A percentile compares a stretch with the other conserved stretches of the same genome.
Conservation (phyloP, 2,113 vertebrate species). For the Cyprinodon brontotheroides region DNA sequence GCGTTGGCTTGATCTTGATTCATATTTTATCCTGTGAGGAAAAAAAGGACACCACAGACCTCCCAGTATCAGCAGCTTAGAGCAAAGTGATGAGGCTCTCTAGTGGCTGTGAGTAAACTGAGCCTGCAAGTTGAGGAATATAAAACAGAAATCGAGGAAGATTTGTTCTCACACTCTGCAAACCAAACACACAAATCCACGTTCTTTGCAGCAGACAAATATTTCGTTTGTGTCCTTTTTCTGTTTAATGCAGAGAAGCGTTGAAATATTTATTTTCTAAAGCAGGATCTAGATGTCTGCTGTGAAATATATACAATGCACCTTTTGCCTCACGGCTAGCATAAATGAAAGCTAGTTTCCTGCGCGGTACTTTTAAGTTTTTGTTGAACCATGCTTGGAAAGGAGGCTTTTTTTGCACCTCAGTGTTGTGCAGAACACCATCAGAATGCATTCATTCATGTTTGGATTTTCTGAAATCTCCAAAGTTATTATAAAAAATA, state of each 20-base stretch:
- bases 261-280: not conserved
- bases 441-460: not conserved
- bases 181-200: not conserved
- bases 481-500: not conserved
- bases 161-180: not conserved
- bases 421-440: not conserved
- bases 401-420: not conserved
- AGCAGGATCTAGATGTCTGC: not conserved
- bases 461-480: not conserved
- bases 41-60: not conserved
- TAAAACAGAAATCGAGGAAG: not conserved
- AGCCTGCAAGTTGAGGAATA: not conserved
- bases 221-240: not conserved
- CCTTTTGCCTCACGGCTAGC: not conserved
- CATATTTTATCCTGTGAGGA: constrained; percentile 29
- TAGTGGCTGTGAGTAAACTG: not conserved
- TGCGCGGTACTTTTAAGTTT: not conserved
- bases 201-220: not conserved
- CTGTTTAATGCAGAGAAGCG: not conserved
- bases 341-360: not conserved
- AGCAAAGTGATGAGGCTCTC: not conserved
- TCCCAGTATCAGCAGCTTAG: not conserved
- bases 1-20: constrained; percentile 29
- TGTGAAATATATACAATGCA: not conserved
- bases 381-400: not conserved